phyloP scores from a whole-genome alignment of 2,113 vertebrate species.

The Procapra przewalskii region DNA sequence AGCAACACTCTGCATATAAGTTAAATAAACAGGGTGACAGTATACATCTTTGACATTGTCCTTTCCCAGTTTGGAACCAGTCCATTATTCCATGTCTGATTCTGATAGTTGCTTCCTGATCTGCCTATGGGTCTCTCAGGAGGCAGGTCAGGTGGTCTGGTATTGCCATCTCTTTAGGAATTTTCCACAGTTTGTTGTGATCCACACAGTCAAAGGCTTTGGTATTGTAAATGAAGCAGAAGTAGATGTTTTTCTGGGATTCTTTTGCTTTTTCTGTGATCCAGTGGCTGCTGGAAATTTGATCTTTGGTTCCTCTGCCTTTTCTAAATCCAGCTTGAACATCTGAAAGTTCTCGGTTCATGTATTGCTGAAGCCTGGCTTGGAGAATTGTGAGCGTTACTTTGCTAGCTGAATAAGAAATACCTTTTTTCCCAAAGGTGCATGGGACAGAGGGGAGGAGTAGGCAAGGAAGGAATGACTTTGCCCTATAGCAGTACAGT shows the following conservation, averaged over 20 bases:
- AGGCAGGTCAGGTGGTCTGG: background rate
- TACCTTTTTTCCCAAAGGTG: background rate
- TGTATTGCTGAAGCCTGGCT: background rate
- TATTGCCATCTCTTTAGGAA: background rate
- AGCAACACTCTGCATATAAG: background rate
- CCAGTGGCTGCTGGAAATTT: background rate
- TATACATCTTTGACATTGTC: background rate
- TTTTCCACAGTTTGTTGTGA: background rate
- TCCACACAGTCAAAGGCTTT: background rate
- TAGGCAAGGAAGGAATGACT: background rate
- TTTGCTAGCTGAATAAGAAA: background rate
- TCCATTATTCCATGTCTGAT: background rate
- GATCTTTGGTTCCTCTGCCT: background rate
- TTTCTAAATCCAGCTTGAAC: background rate
- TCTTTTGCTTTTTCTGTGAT: background rate
- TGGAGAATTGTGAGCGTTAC: background rate
- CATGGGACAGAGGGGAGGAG: background rate
- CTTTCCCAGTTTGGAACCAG: background rate
- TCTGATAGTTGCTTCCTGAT: background rate
- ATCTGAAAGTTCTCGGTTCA: background rate
- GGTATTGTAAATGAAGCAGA: background rate
- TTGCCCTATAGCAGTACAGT: background rate
- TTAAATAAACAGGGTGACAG: background rate
- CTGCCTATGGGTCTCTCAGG: background rate
- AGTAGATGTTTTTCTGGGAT: background rate